A percentile compares a stretch with the other conserved stretches of the same genome.
phyloP scores from a whole-genome alignment of 2,113 vertebrate species.

The Stegastes partitus region DNA sequence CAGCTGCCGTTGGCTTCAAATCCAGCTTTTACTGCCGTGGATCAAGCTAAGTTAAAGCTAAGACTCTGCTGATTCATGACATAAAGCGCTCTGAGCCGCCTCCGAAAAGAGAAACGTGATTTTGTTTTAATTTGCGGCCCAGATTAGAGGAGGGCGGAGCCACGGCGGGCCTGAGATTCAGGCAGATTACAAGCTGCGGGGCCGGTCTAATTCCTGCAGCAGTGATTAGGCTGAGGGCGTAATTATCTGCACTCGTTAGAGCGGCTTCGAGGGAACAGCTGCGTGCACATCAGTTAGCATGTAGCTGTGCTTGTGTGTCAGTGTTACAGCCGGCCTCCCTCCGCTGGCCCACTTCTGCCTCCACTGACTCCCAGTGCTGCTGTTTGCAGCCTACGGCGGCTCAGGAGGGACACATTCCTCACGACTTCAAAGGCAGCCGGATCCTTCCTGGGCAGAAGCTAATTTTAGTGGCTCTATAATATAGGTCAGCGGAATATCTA shows the following conservation, averaged over 20 bases:
- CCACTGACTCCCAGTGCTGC: conserved; percentile 13
- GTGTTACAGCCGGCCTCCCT: conserved; percentile 39
- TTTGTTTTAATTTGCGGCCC: conserved; percentile 22
- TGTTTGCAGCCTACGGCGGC: conserved; percentile 42
- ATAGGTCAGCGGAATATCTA: conserved; percentile 64
- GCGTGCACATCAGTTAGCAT: background rate
- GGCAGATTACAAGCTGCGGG: conserved; percentile 48
- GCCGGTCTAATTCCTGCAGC: conserved; percentile 49
- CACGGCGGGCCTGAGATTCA: background rate
- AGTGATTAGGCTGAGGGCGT: conserved; percentile 48
- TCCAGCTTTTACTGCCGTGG: conserved; percentile 13
- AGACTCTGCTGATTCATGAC: background rate
- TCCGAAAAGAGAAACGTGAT: background rate
- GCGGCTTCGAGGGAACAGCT: conserved; percentile 15
- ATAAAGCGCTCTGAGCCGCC: background rate
- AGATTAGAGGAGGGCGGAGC: conserved; percentile 42
- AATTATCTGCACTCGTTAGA: conserved; percentile 57
- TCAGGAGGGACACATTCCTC: conserved; percentile 53
- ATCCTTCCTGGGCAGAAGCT: conserved; percentile 38
- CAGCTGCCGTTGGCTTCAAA: conserved; percentile 35
- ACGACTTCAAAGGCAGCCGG: conserved; percentile 57
- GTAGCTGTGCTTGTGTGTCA: conserved; percentile 57
- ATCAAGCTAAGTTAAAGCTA: background rate
- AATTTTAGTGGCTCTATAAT: conserved; percentile 65
- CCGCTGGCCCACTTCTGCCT: conserved; percentile 61